Evolutionary conservation across 64 coral and sea anemone species (phyloP).

Genomic region (Pocillopora verrucosa): DNA sequence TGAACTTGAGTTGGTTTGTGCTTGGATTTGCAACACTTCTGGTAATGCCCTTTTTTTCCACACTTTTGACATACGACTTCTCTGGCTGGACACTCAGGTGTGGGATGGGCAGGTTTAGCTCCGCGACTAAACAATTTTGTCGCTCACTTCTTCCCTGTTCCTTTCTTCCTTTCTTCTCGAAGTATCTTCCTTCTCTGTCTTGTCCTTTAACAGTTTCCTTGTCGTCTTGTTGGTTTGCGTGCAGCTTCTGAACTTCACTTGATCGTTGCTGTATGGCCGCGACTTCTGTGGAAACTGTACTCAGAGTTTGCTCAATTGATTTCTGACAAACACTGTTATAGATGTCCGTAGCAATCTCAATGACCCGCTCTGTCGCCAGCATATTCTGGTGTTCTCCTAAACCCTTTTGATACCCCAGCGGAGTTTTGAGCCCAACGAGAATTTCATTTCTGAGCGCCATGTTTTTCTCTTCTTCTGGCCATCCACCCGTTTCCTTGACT

Average conservation of each 20-base stretch:
- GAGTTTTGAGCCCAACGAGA: conserved; percentile 13
- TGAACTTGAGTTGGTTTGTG: no score
- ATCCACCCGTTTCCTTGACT: neutral
- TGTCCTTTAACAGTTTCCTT: neutral
- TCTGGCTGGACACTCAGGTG: no score
- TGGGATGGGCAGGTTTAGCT: no score
- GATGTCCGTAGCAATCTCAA: conserved; percentile 20
- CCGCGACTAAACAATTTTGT: no score
- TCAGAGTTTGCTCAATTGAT: conserved; percentile 13
- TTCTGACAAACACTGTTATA: conserved; percentile 21
- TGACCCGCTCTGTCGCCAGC: neutral
- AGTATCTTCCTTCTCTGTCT: neutral
- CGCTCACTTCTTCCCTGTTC: no score
- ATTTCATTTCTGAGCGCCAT: conserved; percentile 22
- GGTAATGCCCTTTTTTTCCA: no score
- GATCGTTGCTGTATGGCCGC: conserved; percentile 20
- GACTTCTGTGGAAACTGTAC: conserved; percentile 4
- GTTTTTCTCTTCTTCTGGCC: neutral
- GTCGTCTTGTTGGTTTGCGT: neutral
- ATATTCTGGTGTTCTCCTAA: conserved; percentile 7
- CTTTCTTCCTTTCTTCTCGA: no score
- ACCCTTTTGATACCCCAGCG: neutral
- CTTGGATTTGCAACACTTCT: no score
- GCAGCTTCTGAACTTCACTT: no score
- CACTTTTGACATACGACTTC: no score